Evolutionary conservation across 2,113 vertebrate genomes (phyloP).

Genomic region (Rhinoderma darwinii): DNA sequence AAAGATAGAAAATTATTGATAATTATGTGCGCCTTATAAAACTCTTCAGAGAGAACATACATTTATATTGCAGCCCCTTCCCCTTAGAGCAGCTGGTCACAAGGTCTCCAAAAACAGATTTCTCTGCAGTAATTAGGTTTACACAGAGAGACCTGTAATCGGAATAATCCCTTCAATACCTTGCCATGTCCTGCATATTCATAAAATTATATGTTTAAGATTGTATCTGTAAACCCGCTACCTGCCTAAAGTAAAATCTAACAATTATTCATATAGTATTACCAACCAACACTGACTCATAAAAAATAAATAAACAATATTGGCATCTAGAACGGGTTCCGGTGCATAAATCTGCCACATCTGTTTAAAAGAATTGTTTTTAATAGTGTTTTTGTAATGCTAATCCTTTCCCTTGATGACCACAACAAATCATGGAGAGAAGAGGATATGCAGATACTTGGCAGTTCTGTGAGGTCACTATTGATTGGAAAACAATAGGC

Average conservation of each 20-base stretch:
- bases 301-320: constrained; percentile 25
- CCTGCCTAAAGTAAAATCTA: neutral
- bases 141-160: neutral
- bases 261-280: neutral
- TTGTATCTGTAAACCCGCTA: neutral
- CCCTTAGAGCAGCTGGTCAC: no score
- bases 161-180: neutral
- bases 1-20: no score
- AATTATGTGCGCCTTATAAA: no score
- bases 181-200: neutral
- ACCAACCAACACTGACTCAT: constrained; percentile 3
- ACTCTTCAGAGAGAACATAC: no score
- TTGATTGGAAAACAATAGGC: constrained; percentile 46
- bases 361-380: constrained; percentile 40
- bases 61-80: no score
- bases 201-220: neutral
- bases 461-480: constrained; percentile 33
- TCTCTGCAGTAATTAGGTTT: no score
- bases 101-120: no score
- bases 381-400: constrained; percentile 39
- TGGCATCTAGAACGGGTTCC: neutral
- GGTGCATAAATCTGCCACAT: constrained; percentile 43
- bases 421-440: constrained; percentile 50
- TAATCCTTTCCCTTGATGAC: constrained; percentile 22
- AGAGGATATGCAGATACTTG: constrained; percentile 24